Evolutionary conservation across 1,140 invertebrate genomes (phyloP), one percentile per base, ranked within the genome.

Genomic region (Acyrthosiphon pisum): DNA sequence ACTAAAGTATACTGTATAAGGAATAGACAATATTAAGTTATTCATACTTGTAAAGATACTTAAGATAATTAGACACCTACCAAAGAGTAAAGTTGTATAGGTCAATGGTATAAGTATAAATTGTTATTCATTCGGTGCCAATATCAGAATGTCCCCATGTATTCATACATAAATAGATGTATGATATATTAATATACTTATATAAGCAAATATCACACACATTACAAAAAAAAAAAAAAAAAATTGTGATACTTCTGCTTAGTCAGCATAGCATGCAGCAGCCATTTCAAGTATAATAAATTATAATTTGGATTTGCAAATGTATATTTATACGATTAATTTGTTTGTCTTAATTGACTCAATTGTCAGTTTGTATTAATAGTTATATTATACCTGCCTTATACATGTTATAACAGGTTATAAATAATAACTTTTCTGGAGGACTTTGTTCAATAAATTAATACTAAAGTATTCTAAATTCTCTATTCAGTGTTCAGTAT

Each of bases 401-500:
- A 48, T 20, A 87, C 44, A 87, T 46, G 44, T 87, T 87, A 22
- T 23, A 48, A 87, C 86, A 48, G 11, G 86, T 87, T 87, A 87
- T 87, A 48, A 87, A 87, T 48, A 48, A 48, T 87, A 87, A 6
- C 2, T 46, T 50, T 44, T 87, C 14, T 87, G 44, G 86, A 87
- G 86, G 86, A 48, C 44, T 48, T 87, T 35, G 30, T 87, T 46
- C 20, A 87, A 87, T 87, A n/a, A 48, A 14, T 6, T 87, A 87
- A 87, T 48, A 87, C 86, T 87, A 48, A 87, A n/a, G 84, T 48
- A 46, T 87, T 87, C 14, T 44, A 44, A 26, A 87, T 46, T 87
- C 9, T 48, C 14, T 86, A 87, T 84, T 84, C 22, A 41, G 81
- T 84, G 4, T 35, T 37, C n/a, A 20, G 76, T 37, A 37, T 11